phyloP scores from a whole-genome alignment of 2,888 invertebrate species.

The Caenorhabditis virilis region DNA sequence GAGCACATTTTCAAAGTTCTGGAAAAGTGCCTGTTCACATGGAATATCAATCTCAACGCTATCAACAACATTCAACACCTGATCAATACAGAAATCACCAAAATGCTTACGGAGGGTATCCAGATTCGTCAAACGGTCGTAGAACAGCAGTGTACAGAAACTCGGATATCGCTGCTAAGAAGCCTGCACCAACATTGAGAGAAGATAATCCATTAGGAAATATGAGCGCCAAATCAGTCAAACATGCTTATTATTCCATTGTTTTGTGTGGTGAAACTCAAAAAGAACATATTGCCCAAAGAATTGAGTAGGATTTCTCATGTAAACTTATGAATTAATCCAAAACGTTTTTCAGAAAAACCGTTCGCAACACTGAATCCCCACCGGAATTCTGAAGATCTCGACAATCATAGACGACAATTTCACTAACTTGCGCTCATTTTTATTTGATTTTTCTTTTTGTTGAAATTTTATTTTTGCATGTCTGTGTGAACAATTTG shows the following conservation, averaged over 20 bases:
- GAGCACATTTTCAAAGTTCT: too few relatives aligned
- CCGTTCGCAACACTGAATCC: slow-evolving; percentile 2
- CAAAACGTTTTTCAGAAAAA: slow-evolving; percentile 4
- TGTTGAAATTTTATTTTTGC: slow-evolving; percentile 6
- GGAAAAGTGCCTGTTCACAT: too few relatives aligned
- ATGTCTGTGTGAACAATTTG: not conserved
- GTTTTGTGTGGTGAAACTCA: slow-evolving; percentile 20
- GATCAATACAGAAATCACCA: too few relatives aligned
- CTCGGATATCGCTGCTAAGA: too few relatives aligned
- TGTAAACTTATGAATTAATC: not conserved
- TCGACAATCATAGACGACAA: not conserved
- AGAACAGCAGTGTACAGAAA: too few relatives aligned
- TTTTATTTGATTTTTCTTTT: not conserved
- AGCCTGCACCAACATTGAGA: too few relatives aligned
- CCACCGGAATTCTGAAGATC: not conserved
- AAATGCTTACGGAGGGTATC: too few relatives aligned
- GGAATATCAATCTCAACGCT: too few relatives aligned
- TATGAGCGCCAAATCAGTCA: not conserved
- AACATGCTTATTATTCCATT: slow-evolving; percentile 28
- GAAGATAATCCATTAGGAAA: not conserved
- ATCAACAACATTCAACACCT: too few relatives aligned
- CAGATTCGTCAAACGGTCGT: too few relatives aligned
- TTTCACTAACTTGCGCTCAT: not conserved
- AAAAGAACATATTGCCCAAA: slow-evolving; percentile 30
- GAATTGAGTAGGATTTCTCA: slow-evolving; percentile 38